Percentiles rank a stretch among this genome's conserved stretches.
phyloP scores from a whole-genome alignment of 2,888 invertebrate genomes.

The Drosophila meridiana region DNA sequence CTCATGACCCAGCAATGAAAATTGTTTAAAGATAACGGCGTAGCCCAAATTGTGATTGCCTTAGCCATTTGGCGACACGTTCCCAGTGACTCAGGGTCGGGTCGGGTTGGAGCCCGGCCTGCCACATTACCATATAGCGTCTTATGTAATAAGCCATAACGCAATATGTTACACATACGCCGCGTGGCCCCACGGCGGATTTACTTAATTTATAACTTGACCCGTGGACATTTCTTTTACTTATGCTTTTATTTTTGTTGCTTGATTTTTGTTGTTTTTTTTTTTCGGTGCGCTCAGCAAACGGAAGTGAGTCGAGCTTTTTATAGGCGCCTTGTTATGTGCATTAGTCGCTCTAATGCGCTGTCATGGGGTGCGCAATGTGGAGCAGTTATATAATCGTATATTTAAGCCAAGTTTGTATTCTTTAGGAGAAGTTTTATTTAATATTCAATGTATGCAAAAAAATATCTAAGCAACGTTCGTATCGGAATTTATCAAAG shows the following conservation, averaged over 20 bases:
- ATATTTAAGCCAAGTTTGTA: not conserved
- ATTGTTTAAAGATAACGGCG: conserved; percentile 38
- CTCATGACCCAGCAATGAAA: conserved; percentile 28
- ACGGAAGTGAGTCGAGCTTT: conserved; percentile 73
- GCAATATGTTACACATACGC: conserved; percentile 78
- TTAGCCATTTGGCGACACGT: conserved; percentile 41
- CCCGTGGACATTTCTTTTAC: conserved; percentile 33
- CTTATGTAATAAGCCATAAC: conserved; percentile 74
- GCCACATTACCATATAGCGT: conserved; percentile 35
- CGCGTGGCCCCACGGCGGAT: conserved; percentile 38
- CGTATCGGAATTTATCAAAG: not conserved
- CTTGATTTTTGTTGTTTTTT: not conserved
- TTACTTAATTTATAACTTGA: conserved; percentile 72
- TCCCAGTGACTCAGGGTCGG: conserved; percentile 37
- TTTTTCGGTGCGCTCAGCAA: conserved; percentile 20
- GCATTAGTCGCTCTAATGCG: conserved; percentile 38
- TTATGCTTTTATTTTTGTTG: conserved; percentile 14
- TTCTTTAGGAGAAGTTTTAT: not conserved
- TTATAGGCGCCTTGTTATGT: conserved; percentile 47
- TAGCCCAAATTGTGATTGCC: conserved; percentile 28
- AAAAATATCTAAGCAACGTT: not conserved
- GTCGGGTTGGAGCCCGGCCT: not conserved
- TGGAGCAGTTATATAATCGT: conserved; percentile 6
- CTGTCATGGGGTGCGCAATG: conserved; percentile 43
- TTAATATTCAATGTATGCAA: conserved; percentile 1